A percentile compares a stretch with the other conserved stretches of the same genome.
These are phyloP conservation scores for Odontamblyopus lacepedii DNA, from an alignment of 2,797 vertebrate species.

Conservation along the genomic window DNA sequence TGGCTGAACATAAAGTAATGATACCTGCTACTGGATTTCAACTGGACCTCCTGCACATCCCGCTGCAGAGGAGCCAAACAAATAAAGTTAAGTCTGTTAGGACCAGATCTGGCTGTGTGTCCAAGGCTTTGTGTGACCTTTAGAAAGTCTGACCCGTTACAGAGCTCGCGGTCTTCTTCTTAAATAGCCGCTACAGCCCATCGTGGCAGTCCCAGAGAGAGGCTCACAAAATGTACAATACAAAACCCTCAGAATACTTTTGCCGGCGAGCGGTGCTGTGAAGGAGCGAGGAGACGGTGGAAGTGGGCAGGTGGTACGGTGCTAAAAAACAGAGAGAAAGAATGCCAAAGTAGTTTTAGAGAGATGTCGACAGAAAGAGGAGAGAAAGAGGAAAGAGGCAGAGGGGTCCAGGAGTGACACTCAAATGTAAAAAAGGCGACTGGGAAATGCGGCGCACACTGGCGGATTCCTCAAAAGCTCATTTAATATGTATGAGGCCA, in stretches of 20 bases:
- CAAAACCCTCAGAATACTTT: slow-evolving; percentile 22
- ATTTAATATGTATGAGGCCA: slow-evolving; percentile 77
- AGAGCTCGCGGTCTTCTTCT: not conserved
- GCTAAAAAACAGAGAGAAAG: slow-evolving; percentile 57
- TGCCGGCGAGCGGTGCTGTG: slow-evolving; percentile 48
- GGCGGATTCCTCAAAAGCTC: slow-evolving; percentile 70
- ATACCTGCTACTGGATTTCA: no score
- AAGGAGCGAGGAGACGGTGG: slow-evolving; percentile 34
- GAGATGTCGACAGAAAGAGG: slow-evolving; percentile 50
- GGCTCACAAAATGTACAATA: slow-evolving; percentile 31
- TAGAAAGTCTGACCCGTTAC: slow-evolving; percentile 1
- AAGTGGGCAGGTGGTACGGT: slow-evolving; percentile 60
- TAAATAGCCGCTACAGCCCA: not conserved
- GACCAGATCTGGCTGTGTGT: no score
- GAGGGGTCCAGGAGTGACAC: slow-evolving; percentile 57
- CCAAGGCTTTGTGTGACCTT: slow-evolving; percentile 1
- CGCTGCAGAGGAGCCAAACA: not conserved
- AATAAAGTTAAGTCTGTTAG: not conserved
- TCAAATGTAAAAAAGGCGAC: slow-evolving; percentile 67
- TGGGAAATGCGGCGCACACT: slow-evolving; percentile 45
- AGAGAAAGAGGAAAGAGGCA: slow-evolving; percentile 18
- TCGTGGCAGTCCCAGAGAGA: slow-evolving; percentile 5
- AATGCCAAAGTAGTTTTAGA: slow-evolving; percentile 64
- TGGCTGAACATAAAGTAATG: no score
- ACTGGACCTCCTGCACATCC: not conserved